These are phyloP conservation scores for Hydrochoerus hydrochaeris DNA, from an alignment of 2,113 vertebrate genomes.

Conservation along the genomic window DNA sequence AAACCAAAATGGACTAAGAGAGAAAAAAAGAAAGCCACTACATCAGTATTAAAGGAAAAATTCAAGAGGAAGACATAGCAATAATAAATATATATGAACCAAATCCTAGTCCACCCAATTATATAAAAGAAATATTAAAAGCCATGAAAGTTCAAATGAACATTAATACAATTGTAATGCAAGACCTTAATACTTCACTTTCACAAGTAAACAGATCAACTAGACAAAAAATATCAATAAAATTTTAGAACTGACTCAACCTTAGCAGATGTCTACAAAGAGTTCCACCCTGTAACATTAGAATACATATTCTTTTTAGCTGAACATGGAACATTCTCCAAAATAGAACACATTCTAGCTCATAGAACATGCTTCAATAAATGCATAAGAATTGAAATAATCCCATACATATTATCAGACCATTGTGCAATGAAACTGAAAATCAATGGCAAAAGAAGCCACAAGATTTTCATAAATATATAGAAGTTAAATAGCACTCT, in stretches of 20 bases:
- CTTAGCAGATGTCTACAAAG: background rate
- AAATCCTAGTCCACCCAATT: background rate
- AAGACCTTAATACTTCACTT: background rate
- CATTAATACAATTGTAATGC: background rate
- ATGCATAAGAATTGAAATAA: background rate
- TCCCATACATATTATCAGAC: background rate
- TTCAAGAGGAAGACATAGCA: background rate
- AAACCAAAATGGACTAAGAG: background rate
- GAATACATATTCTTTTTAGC: background rate
- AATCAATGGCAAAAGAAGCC: background rate
- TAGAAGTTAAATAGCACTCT: background rate
- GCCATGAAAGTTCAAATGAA: background rate
- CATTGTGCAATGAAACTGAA: background rate
- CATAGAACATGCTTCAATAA: background rate
- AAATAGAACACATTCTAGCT: background rate
- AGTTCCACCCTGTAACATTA: background rate
- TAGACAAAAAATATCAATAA: background rate
- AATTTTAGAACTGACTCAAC: background rate
- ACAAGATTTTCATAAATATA: background rate
- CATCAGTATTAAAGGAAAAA: background rate
- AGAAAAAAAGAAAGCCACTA: background rate
- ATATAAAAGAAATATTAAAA: background rate
- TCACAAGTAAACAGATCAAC: background rate
- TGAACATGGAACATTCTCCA: background rate
- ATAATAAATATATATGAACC: background rate